Conservation (phyloP, 2,888 invertebrate species). For the Oscheius myriophilus region DNA sequence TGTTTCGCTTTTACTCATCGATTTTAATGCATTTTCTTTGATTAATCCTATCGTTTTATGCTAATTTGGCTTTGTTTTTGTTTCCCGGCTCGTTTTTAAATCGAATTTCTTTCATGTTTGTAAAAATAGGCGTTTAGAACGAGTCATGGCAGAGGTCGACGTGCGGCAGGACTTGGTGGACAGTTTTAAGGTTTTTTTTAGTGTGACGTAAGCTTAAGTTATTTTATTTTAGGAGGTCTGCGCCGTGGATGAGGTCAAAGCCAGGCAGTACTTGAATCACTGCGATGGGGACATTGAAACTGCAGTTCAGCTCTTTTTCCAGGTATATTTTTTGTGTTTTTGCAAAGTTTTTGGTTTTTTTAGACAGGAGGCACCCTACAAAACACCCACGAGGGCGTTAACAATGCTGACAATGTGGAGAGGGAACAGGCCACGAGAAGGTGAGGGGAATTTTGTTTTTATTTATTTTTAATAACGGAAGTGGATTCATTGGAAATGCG, state of each 20-base stretch:
- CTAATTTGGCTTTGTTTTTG: background rate
- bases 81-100: background rate
- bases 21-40: too few relatives aligned
- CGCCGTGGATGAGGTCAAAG: conserved; percentile 33
- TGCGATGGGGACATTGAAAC: conserved; percentile 39
- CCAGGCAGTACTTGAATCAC: conserved; percentile 34
- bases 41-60: too few relatives aligned
- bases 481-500: too few relatives aligned
- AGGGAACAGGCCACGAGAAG: conserved; percentile 23
- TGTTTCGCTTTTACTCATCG: too few relatives aligned
- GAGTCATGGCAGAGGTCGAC: conserved; percentile 2
- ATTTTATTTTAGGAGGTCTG: conserved; percentile 34
- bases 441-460: background rate
- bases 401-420: conserved; percentile 32
- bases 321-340: conserved; percentile 16
- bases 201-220: too few relatives aligned
- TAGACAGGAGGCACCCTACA: conserved; percentile 41
- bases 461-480: background rate
- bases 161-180: conserved; percentile 1
- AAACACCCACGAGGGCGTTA: conserved; percentile 31
- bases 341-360: conserved; percentile 1
- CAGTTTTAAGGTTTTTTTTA: background rate
- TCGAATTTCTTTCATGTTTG: too few relatives aligned
- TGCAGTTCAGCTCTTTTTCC: conserved; percentile 40
- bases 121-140: too few relatives aligned